Evolutionary conservation across 2,797 vertebrate genomes (phyloP), one percentile per base, ranked within the genome.

Genomic region (Pithecia hirsuta): DNA sequence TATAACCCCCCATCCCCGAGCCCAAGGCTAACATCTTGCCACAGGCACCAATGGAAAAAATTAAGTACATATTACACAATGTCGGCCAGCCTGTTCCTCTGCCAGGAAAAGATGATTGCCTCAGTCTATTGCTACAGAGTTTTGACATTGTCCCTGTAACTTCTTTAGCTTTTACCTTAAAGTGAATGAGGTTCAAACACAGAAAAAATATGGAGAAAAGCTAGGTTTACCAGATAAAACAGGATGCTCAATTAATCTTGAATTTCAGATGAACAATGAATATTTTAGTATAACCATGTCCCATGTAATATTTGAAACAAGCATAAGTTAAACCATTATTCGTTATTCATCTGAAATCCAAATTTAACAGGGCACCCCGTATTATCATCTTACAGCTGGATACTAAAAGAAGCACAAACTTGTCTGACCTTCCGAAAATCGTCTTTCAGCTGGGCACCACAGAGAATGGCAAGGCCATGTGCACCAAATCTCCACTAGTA

Each of bases 1-100:
- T 0, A 0, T 7, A 1, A 55, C 5, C 0, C 9, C 2, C 22
- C 24, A 28, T 1, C 20, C 46, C 22, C 64, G 26, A 1, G 0
- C 26, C 48, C 44, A 11, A 12, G 88, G 79, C 10, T 39, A 30
- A 6, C 8, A 57, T 14, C 55, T 74, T 7, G 15, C 22, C 5
- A 2, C 10, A 52, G 26, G 33, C 24, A 30, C 44, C 67, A 46
- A 4, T 39, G 22, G n/a, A 22, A 96, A 44, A 55, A 44, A 33
- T 46, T 24, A 33, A 79, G 0, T 2, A 39, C 76, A n/a, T 15
- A 48, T 72, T 14, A 50, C 44, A 48, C 28, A 76, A 44, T 30
- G 24, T 83, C 24, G 9, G 4, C 50, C n/a, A 20, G 36, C 39
- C 20, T 4, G 33, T 41, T 70, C 36, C 55, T 33, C 33, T 15